These are phyloP conservation scores for Salvelinus fontinalis DNA, from an alignment of 2,113 vertebrate species.

Conservation along the genomic window DNA sequence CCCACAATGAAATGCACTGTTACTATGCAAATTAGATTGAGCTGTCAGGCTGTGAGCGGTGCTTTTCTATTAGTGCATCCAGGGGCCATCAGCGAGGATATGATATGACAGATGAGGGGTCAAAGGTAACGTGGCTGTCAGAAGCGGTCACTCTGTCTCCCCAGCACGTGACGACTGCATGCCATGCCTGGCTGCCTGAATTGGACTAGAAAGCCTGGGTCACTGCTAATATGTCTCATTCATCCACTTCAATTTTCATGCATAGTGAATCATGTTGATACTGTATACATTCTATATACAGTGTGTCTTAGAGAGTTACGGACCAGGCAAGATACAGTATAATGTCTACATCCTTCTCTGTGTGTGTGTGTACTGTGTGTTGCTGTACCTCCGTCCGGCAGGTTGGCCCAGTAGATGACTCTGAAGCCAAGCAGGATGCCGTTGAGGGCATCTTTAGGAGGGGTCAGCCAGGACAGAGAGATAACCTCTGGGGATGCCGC, in stretches of 20 bases:
- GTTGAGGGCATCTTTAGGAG: constrained; percentile 94
- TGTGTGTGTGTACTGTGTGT: not conserved
- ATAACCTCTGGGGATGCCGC: constrained; percentile 94
- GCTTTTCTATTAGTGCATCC: constrained; percentile 7
- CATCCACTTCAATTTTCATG: not conserved
- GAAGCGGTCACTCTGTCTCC: constrained; percentile 54
- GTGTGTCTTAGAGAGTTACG: too few relatives aligned
- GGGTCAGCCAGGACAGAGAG: constrained; percentile 91
- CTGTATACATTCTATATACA: too few relatives aligned
- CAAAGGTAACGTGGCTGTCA: constrained; percentile 70
- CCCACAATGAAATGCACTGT: constrained; percentile 33
- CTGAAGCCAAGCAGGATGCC: constrained; percentile 96
- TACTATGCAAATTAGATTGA: constrained; percentile 55
- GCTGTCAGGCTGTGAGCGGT: constrained; percentile 54
- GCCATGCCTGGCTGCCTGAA: constrained; percentile 27
- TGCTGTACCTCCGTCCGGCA: constrained; percentile 90
- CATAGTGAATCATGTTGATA: too few relatives aligned
- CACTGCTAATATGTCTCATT: not conserved
- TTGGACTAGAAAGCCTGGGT: constrained; percentile 6
- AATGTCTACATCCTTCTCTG: too few relatives aligned
- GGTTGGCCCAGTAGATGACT: constrained; percentile 98
- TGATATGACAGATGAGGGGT: constrained; percentile 68
- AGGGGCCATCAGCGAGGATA: constrained; percentile 33
- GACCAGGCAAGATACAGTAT: too few relatives aligned
- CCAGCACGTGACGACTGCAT: constrained; percentile 36